A percentile compares a stretch with the other conserved stretches of the same genome.
phyloP scores from a whole-genome alignment of 2,113 vertebrate genomes.

The Tupaia tana region DNA sequence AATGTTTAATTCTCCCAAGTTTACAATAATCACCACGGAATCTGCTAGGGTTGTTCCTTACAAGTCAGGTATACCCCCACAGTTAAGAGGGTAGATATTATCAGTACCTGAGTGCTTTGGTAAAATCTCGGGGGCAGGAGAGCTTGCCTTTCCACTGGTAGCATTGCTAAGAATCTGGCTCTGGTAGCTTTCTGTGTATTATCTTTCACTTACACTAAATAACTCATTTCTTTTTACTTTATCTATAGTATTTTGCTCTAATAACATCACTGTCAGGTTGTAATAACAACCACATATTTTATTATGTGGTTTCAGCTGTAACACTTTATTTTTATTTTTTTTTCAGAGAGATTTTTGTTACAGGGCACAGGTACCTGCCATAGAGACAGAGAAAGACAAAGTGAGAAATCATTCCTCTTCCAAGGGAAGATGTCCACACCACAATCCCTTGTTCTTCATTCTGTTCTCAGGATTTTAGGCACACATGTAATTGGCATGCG shows the following conservation, averaged over 20 bases:
- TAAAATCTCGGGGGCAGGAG: background rate
- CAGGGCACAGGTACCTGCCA: too few species aligned
- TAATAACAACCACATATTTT: slow-evolving; percentile 44
- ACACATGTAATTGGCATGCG: too few species aligned
- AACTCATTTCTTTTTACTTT: slow-evolving; percentile 44
- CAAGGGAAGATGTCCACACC: too few species aligned
- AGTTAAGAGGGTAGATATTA: background rate
- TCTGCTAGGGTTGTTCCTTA: background rate
- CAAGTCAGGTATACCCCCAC: background rate
- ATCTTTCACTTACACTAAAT: slow-evolving; percentile 10
- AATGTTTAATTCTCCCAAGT: background rate
- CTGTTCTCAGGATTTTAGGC: too few species aligned
- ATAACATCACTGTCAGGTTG: slow-evolving; percentile 51
- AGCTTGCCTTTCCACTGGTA: background rate
- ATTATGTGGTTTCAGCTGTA: background rate
- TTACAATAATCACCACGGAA: background rate
- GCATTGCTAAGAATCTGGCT: background rate
- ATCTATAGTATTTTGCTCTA: slow-evolving; percentile 16
- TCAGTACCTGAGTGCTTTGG: background rate
- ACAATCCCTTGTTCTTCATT: too few species aligned
- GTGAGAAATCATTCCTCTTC: too few species aligned
- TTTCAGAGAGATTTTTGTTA: too few species aligned
- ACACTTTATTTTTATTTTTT: slow-evolving; percentile 43
- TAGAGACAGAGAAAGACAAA: too few species aligned
- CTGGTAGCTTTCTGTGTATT: background rate